Conservation (phyloP, 2,888 invertebrate species). For the Fragum sueziense region DNA sequence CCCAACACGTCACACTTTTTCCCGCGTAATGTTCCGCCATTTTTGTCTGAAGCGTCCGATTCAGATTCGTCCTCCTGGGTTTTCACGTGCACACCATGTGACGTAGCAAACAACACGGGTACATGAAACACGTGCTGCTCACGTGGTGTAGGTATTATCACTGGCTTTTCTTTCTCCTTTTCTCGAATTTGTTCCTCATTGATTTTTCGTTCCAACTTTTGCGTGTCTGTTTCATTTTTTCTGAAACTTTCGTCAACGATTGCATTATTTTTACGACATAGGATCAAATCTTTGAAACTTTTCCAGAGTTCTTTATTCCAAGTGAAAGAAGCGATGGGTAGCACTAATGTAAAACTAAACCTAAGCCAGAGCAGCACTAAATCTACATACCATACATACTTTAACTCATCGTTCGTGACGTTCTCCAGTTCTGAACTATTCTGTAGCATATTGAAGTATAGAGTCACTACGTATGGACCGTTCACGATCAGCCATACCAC, state of each 20-base stretch:
- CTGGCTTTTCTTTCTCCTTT: conserved; percentile 53
- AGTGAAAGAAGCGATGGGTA: conserved; percentile 73
- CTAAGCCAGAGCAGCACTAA: conserved; percentile 76
- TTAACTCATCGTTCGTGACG: conserved; percentile 40
- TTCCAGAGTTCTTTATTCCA: conserved; percentile 77
- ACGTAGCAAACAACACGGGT: conserved; percentile 79
- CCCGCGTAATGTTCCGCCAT: conserved; percentile 56
- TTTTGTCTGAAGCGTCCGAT: conserved; percentile 35
- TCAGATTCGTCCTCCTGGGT: conserved; percentile 21
- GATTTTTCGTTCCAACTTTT: conserved; percentile 36
- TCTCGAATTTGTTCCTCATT: conserved; percentile 47
- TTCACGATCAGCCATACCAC: conserved; percentile 72
- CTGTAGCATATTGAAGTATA: conserved; percentile 64
- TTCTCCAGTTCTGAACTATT: conserved; percentile 61
- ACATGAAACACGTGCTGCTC: conserved; percentile 68
- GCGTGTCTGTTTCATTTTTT: conserved; percentile 39
- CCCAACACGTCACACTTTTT: conserved; percentile 77
- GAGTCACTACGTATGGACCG: conserved; percentile 71
- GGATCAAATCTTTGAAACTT: conserved; percentile 72
- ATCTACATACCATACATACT: conserved; percentile 73
- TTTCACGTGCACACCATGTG: conserved; percentile 71
- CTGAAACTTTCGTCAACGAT: conserved; percentile 69
- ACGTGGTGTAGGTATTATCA: conserved; percentile 46
- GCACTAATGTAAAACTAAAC: conserved; percentile 71
- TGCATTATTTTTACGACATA: conserved; percentile 77